A percentile compares a stretch with the other conserved stretches of the same genome.
phyloP scores from a whole-genome alignment of 2,888 invertebrate genomes.

The Dicranocentrus wangi region DNA sequence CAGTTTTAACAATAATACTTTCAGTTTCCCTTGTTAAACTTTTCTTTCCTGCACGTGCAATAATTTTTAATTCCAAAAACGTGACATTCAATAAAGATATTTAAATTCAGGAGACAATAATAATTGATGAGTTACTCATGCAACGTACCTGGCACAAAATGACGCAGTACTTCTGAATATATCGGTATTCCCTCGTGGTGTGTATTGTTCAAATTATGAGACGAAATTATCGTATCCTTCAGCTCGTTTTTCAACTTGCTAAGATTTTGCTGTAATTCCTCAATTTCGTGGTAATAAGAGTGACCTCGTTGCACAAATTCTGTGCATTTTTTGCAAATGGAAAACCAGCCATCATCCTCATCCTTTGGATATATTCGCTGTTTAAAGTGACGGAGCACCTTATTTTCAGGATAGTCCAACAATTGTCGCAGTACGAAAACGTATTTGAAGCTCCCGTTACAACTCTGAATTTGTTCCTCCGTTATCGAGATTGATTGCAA shows the following conservation, averaged over 20 bases:
- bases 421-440: conserved; percentile 26
- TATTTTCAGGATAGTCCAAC: conserved; percentile 33
- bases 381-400: background rate
- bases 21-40: background rate
- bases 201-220: background rate
- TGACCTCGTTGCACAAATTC: conserved; percentile 37
- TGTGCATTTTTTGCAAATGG: conserved; percentile 28
- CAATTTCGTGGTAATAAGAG: conserved; percentile 32
- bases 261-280: background rate
- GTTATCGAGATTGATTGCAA: conserved; percentile 7
- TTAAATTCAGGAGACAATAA: too few relatives aligned
- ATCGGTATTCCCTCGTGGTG: too few relatives aligned
- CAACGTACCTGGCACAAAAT: conserved; percentile 26
- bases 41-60: too few relatives aligned
- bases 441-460: conserved; percentile 32
- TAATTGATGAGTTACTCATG: too few relatives aligned
- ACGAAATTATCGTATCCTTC: background rate
- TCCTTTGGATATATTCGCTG: background rate
- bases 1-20: background rate
- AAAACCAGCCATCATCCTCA: conserved; percentile 37
- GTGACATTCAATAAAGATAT: too few relatives aligned
- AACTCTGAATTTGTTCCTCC: conserved; percentile 13
- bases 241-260: conserved; percentile 18
- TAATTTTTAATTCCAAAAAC: too few relatives aligned
- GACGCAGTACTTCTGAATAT: background rate